Evolutionary conservation across 2,888 invertebrate species (phyloP), one percentile per base, ranked within the genome.

Genomic region (Ectemnius continuus): DNA sequence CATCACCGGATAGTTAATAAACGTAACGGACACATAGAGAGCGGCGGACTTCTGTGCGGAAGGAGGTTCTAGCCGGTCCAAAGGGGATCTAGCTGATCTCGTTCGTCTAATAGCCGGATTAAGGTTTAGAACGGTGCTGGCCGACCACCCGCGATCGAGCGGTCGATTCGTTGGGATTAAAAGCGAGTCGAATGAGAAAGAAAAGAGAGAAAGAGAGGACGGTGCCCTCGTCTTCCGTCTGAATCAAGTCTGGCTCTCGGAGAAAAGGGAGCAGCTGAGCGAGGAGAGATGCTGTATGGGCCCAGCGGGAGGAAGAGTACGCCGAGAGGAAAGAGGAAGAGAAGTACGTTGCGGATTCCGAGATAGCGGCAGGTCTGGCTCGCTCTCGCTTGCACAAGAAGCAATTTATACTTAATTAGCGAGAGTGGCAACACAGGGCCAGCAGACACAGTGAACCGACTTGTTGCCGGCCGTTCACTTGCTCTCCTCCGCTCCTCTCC

Each of bases 321-420:
- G 20, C 67, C 28, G 61, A n/a, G 58, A 47, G 64, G 62, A 64
- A 28, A 59, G 48, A 36, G 18, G 23, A 20, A 11, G 18, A 58
- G 58, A 20, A 23, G 18, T 26, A 68, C 18, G 56, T 60, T 61
- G 61, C 58, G 67, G 69, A 75, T 76, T 66, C 61, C 26, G 36
- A 73, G 73, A 83, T 75, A 73, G 73, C 77, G 76, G 69, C 45
- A 23, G 13, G 52, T 46, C 71, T 68, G 64, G 65, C 47, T 26
- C 23, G 56, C 26, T 28, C 52, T 67, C 18, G 23, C 57, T 45
- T 14, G 65, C 67, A 57, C 78, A 83, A 78, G 81, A 79, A 82
- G 78, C 85, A 84, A 84, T 84, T 84, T 85, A 85, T 85, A 83
- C 70, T 84, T 84, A 84, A 84, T 84, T 84, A 84, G 74, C 67